Evolutionary conservation across 2,888 invertebrate species (phyloP).

Genomic region (Ectemnius cavifrons): DNA sequence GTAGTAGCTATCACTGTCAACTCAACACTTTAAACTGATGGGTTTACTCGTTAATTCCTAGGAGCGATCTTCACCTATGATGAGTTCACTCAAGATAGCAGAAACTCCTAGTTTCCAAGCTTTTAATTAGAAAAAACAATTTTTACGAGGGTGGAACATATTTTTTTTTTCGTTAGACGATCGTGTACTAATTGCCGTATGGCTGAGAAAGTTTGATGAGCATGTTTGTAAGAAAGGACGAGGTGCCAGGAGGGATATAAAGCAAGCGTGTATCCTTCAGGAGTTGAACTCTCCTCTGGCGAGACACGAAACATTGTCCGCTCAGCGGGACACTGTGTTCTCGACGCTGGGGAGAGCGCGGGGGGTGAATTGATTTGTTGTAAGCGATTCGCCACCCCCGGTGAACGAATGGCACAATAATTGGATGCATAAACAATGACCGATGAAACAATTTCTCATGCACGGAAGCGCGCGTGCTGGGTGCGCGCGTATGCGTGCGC

Average conservation of each 20-base stretch:
- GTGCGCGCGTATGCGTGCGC: not conserved
- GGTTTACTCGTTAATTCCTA: too few relatives aligned
- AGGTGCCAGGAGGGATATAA: constrained; percentile 26
- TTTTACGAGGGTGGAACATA: too few relatives aligned
- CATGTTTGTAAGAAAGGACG: not conserved
- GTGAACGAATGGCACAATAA: constrained; percentile 61
- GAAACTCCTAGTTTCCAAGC: too few relatives aligned
- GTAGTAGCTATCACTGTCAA: too few relatives aligned
- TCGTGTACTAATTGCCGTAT: too few relatives aligned
- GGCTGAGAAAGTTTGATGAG: not conserved
- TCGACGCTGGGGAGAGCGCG: constrained; percentile 37
- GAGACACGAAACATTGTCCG: constrained; percentile 60
- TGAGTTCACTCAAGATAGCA: too few relatives aligned
- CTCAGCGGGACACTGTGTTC: constrained; percentile 58
- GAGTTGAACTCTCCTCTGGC: constrained; percentile 46
- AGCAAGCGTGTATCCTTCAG: constrained; percentile 27
- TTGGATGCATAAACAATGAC: constrained; percentile 62
- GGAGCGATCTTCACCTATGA: too few relatives aligned
- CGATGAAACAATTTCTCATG: constrained; percentile 59
- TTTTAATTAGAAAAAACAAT: too few relatives aligned
- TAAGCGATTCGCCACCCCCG: constrained; percentile 60
- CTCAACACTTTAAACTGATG: too few relatives aligned
- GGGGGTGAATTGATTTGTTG: constrained; percentile 61
- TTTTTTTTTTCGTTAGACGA: too few relatives aligned
- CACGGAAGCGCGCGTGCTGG: not conserved